These are phyloP conservation scores for Cyprichromis sp. DNA, from an alignment of 2,113 vertebrate genomes.

Conservation along the genomic window DNA sequence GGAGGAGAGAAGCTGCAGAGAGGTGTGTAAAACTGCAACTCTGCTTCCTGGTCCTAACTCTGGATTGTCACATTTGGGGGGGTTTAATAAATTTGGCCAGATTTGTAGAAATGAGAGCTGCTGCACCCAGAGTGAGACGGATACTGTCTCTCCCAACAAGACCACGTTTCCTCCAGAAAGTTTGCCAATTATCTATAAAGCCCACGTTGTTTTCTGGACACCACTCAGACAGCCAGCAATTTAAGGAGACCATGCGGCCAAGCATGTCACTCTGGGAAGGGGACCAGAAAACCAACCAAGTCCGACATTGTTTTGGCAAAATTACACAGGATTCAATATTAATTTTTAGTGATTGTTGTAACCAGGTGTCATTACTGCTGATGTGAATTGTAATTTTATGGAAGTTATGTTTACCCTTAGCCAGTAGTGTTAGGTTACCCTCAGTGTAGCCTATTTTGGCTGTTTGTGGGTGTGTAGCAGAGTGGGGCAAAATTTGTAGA, in stretches of 20 bases:
- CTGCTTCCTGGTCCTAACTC: not conserved
- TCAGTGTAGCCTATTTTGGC: not conserved
- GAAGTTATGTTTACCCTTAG: not conserved
- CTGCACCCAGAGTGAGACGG: fast-evolving
- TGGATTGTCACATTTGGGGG: not conserved
- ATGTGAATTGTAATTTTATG: not conserved
- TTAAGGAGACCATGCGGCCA: not conserved
- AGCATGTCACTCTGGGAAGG: not conserved
- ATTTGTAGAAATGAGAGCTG: not conserved
- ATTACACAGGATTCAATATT: not conserved
- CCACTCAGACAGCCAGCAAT: not conserved
- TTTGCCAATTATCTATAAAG: not conserved
- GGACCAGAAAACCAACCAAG: not conserved
- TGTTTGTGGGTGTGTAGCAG: not conserved
- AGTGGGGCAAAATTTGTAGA: not conserved
- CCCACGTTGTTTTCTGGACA: not conserved
- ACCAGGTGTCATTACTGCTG: not conserved
- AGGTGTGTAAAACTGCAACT: not conserved
- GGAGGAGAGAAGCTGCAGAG: not conserved
- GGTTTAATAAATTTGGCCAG: not conserved
- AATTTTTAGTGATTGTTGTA: not conserved
- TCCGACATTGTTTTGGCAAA: not conserved
- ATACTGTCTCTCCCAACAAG: not conserved
- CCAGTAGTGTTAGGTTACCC: not conserved
- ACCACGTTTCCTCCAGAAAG: not conserved